Percentiles rank a stretch among this genome's conserved stretches.
Evolutionary conservation across 1,140 invertebrate species (phyloP).

Genomic region (Heliconius hewitsoni): DNA sequence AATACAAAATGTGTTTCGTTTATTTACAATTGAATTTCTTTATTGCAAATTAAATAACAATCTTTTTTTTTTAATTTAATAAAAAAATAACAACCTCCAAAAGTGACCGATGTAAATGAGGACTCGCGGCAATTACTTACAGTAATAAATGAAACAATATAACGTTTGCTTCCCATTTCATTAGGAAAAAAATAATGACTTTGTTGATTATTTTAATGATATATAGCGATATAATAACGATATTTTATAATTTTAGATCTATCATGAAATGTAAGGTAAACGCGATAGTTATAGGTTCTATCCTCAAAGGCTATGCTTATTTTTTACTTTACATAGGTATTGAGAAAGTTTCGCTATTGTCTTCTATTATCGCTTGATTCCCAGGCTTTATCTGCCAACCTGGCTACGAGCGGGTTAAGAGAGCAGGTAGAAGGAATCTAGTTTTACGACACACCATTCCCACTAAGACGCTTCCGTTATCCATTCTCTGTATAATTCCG

Average conservation of each 20-base stretch:
- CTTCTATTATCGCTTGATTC: too few species aligned
- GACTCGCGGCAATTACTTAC: neutral
- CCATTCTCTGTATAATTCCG: too few species aligned
- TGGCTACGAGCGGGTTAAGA: too few species aligned
- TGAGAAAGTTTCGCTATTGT: neutral
- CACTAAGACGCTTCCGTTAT: too few species aligned
- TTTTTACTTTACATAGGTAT: too few species aligned
- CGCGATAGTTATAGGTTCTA: too few species aligned
- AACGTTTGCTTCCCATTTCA: neutral
- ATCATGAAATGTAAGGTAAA: neutral
- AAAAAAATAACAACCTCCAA: neutral
- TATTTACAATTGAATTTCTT: neutral
- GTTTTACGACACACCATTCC: too few species aligned
- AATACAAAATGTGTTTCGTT: neutral
- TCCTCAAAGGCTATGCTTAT: too few species aligned
- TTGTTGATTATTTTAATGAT: neutral
- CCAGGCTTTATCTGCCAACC: neutral
- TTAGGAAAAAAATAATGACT: neutral
- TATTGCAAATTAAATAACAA: constrained; percentile 1
- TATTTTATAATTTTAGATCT: neutral
- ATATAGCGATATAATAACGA: too few species aligned
- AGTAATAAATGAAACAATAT: constrained; percentile 3
- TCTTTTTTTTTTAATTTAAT: neutral
- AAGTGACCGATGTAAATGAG: neutral
- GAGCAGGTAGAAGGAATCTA: neutral